Evolutionary conservation across 2,113 vertebrate species (phyloP).

Genomic region (Phainopepla nitens): DNA sequence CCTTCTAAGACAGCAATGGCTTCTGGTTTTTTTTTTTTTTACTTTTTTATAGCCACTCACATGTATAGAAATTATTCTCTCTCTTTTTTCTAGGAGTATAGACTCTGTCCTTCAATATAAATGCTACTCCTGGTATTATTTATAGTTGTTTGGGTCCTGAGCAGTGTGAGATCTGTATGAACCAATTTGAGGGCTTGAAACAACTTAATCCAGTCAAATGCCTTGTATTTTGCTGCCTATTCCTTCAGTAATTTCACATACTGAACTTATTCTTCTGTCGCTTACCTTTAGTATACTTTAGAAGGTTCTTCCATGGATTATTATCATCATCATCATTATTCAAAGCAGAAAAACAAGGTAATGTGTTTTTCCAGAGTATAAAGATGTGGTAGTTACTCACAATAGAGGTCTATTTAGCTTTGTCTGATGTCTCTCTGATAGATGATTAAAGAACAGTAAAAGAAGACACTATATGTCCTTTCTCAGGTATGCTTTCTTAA

Average conservation of each 20-base stretch:
- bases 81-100: neutral
- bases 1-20: rapidly evolving
- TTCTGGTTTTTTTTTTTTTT: neutral
- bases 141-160: neutral
- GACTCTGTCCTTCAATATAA: neutral
- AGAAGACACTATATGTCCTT: neutral
- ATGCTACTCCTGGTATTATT: neutral
- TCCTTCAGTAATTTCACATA: neutral
- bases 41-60: neutral
- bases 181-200: neutral
- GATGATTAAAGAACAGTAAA: neutral
- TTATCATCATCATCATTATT: neutral
- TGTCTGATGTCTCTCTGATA: neutral
- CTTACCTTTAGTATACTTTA: neutral
- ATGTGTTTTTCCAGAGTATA: neutral
- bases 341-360: neutral
- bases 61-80: neutral
- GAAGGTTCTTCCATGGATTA: neutral
- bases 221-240: neutral
- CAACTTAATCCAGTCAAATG: neutral
- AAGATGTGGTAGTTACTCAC: neutral
- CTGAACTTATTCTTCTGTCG: neutral
- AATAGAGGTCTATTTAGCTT: neutral
- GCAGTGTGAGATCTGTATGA: neutral
- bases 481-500: neutral